Conservation (phyloP, 2,113 vertebrate genomes). For the Lamprotornis superbus region DNA sequence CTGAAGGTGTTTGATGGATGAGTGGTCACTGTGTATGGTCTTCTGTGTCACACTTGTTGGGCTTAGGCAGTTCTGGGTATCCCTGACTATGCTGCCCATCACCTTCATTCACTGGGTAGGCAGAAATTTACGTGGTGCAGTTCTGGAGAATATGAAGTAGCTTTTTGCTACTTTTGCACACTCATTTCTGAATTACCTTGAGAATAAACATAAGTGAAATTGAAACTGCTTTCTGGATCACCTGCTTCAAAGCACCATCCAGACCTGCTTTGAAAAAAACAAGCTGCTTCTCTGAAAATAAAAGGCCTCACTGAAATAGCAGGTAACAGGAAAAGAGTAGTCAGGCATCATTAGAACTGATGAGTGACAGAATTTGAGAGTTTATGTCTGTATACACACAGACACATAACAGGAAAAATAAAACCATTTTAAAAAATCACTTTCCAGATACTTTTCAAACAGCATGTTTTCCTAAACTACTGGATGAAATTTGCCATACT, state of each 20-base stretch:
- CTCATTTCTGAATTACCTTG: background rate
- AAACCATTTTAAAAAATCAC: background rate
- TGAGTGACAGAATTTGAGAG: background rate
- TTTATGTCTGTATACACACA: background rate
- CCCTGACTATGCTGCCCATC: background rate
- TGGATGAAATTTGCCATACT: background rate
- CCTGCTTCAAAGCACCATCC: background rate
- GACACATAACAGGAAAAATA: background rate
- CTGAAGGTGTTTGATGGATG: background rate
- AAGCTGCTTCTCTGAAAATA: background rate
- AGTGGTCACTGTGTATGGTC: fast-evolving
- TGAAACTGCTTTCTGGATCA: background rate
- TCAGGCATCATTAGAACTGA: background rate
- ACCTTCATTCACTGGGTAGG: background rate
- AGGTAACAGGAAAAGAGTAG: background rate
- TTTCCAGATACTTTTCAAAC: background rate
- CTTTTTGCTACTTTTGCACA: background rate
- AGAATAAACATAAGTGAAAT: background rate
- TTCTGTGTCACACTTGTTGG: fast-evolving
- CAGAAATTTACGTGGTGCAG: background rate
- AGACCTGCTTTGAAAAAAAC: background rate
- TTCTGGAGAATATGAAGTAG: background rate
- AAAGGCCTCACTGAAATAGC: background rate
- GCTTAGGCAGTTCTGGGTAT: background rate
- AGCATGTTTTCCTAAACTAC: background rate